phyloP scores from a whole-genome alignment of 2,797 vertebrate species.

The Acanthurus leucopareius region DNA sequence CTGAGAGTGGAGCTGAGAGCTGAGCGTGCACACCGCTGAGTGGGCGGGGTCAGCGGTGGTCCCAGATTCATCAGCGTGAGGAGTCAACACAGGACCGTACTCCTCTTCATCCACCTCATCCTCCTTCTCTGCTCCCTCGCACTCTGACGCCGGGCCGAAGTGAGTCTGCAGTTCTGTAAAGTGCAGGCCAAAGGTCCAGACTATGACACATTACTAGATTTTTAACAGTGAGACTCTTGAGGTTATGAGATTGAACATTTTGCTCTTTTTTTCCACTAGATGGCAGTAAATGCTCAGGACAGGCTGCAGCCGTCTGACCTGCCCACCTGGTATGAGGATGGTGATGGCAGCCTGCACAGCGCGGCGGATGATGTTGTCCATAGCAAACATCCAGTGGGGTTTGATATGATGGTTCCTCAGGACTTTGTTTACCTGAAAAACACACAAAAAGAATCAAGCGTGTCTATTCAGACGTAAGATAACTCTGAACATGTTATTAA shows the following conservation, averaged over 20 bases:
- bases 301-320: not conserved
- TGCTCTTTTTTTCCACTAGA: conserved; percentile 27
- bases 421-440: conserved; percentile 92
- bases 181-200: not conserved
- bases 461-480: not conserved
- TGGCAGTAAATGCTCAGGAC: not conserved
- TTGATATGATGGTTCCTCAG: conserved; percentile 94
- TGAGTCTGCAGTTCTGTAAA: conserved; percentile 90
- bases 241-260: too few relatives aligned
- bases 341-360: conserved; percentile 95
- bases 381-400: conserved; percentile 97
- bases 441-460: not conserved
- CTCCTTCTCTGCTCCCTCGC: conserved; percentile 90
- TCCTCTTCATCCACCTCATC: conserved; percentile 87
- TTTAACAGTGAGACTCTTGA: too few relatives aligned
- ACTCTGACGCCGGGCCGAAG: conserved; percentile 91
- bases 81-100: conserved; percentile 74
- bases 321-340: conserved; percentile 92
- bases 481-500: not conserved
- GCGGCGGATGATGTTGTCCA: conserved; percentile 95
- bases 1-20: conserved; percentile 73
- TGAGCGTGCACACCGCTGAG: conserved; percentile 65
- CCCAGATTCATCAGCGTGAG: conserved; percentile 69
- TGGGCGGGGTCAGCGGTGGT: conserved; percentile 49
- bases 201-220: not conserved